A percentile compares a stretch with the other conserved stretches of the same genome.
phyloP scores from a whole-genome alignment of 2,113 vertebrate species.

The Seriola rivoliana region DNA sequence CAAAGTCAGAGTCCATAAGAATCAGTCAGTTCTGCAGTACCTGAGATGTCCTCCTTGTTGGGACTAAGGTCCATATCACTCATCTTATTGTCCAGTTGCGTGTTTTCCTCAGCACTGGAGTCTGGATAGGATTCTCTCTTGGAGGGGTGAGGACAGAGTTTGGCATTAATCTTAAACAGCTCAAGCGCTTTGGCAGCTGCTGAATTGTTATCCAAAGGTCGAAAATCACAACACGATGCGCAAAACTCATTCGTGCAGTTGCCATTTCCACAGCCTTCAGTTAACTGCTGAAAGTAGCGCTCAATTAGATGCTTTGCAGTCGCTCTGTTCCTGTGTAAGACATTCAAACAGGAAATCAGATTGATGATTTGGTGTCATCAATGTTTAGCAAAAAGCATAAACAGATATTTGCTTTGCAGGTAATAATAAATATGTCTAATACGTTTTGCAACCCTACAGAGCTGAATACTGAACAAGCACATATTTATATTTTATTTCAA shows the following conservation, averaged over 20 bases:
- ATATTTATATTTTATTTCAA: neutral
- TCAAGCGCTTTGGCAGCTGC: constrained; percentile 98
- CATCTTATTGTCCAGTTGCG: constrained; percentile 88
- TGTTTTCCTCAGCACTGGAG: constrained; percentile 88
- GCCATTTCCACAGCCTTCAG: constrained; percentile 99
- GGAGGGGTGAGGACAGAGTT: constrained; percentile 96
- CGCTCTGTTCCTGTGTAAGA: constrained; percentile 97
- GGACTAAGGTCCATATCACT: constrained; percentile 86
- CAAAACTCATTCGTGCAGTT: constrained; percentile 99
- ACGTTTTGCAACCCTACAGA: neutral
- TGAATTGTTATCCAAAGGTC: constrained; percentile 96
- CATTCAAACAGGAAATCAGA: constrained; percentile 87
- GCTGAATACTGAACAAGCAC: neutral
- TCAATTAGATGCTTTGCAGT: constrained; percentile 99
- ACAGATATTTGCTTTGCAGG: constrained; percentile 2
- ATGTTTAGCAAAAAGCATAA: neutral
- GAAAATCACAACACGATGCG: constrained; percentile 94
- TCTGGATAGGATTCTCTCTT: constrained; percentile 92
- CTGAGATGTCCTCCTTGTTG: constrained; percentile 91
- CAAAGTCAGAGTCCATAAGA: neutral
- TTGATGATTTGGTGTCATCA: constrained; percentile 68
- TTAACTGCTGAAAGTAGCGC: constrained; percentile 99
- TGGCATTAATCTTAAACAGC: constrained; percentile 98
- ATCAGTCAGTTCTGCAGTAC: constrained; percentile 77
- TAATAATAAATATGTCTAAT: neutral